These are phyloP conservation scores for Erebia palarica DNA, from an alignment of 2,888 invertebrate species.

Conservation along the genomic window DNA sequence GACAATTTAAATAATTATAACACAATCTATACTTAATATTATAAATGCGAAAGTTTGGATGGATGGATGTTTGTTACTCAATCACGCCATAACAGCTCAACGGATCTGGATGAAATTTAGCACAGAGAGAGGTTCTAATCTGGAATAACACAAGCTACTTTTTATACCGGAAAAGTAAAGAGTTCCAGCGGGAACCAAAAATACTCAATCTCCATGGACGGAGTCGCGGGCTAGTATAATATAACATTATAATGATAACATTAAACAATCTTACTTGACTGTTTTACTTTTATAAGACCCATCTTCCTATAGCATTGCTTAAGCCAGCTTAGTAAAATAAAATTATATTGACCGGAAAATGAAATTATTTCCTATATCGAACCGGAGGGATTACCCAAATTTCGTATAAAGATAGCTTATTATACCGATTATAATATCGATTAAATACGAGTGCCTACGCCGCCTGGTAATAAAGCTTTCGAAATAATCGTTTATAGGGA, in stretches of 20 bases:
- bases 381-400: conserved; percentile 31
- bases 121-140: too few species aligned
- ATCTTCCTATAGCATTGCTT: conserved; percentile 8
- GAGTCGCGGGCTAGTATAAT: too few species aligned
- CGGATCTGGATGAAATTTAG: too few species aligned
- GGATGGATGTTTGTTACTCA: too few species aligned
- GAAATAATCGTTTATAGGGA: conserved; percentile 30
- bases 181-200: too few species aligned
- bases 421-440: conserved; percentile 9
- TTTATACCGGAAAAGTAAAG: too few species aligned
- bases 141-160: too few species aligned
- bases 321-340: conserved; percentile 43
- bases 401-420: conserved; percentile 18
- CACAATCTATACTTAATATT: too few species aligned
- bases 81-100: too few species aligned
- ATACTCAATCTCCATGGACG: too few species aligned
- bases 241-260: not conserved
- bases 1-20: too few species aligned
- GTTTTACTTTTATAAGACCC: not conserved
- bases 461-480: conserved; percentile 9
- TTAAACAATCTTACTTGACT: not conserved
- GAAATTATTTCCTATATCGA: conserved; percentile 56
- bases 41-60: too few species aligned
- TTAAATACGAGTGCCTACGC: not conserved
- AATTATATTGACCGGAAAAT: conserved; percentile 57